These are phyloP conservation scores for Rhipidura dahli DNA, from an alignment of 2,113 vertebrate species.

Conservation along the genomic window DNA sequence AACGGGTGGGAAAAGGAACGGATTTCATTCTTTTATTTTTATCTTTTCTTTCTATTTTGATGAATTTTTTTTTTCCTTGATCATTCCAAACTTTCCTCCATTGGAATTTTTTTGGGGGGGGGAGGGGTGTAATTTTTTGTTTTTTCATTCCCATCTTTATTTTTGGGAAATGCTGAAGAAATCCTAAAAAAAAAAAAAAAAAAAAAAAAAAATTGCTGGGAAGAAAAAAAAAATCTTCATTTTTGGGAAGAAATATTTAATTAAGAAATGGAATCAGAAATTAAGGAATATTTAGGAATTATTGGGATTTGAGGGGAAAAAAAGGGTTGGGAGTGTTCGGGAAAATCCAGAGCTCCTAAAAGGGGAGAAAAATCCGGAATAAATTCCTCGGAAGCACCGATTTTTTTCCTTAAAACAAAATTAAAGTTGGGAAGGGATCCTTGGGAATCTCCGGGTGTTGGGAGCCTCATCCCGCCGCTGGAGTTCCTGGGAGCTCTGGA, in stretches of 20 bases:
- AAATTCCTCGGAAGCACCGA: rapidly evolving
- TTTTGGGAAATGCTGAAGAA: background rate
- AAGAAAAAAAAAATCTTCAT: background rate
- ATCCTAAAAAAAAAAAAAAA: background rate
- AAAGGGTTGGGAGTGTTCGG: background rate
- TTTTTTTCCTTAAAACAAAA: background rate
- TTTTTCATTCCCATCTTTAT: background rate
- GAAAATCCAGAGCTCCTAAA: background rate
- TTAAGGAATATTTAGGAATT: background rate
- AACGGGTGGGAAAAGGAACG: background rate
- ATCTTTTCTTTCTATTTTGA: no score
- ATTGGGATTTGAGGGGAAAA: background rate
- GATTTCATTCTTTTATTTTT: background rate
- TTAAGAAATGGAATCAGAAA: no score
- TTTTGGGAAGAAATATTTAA: no score
- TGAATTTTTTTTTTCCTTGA: background rate
- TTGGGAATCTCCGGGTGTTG: background rate
- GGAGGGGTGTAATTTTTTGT: no score
- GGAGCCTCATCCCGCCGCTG: background rate
- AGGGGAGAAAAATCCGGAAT: background rate
- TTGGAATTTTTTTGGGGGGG: background rate
- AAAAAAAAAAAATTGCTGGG: background rate
- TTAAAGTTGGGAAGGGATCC: rapidly evolving
- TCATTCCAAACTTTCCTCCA: background rate
- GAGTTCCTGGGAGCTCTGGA: background rate